Evolutionary conservation across 2,797 vertebrate genomes (phyloP).

Genomic region (Microhierax caerulescens): DNA sequence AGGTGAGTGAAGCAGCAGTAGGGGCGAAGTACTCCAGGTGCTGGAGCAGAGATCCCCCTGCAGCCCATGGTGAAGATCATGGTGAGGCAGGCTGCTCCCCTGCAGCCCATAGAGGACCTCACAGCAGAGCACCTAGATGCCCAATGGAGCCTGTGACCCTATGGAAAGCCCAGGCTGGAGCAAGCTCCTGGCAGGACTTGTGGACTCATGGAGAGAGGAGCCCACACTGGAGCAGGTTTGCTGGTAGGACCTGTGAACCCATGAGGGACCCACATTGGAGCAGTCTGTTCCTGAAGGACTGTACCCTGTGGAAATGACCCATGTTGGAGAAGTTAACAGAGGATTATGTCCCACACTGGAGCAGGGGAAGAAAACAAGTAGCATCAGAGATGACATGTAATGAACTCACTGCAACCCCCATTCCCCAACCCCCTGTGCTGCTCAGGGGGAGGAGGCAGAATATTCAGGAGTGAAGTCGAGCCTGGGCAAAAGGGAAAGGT

Average conservation of each 20-base stretch:
- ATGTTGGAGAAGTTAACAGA: too few species aligned
- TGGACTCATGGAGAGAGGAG: neutral
- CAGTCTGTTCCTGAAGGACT: neutral
- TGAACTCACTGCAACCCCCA: neutral
- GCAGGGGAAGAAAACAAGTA: neutral
- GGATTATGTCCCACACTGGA: neutral
- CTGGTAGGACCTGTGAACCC: neutral
- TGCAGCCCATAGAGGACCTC: too few species aligned
- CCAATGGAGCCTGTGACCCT: too few species aligned
- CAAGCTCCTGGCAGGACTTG: neutral
- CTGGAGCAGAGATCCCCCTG: neutral
- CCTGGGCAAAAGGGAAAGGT: accelerated
- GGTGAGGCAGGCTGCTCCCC: neutral
- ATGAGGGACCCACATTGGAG: neutral
- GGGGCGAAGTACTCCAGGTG: neutral
- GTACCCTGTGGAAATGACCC: too few species aligned
- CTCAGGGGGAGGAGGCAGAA: neutral
- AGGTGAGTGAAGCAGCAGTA: neutral
- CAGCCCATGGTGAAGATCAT: neutral
- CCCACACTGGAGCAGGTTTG: neutral
- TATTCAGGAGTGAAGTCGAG: neutral
- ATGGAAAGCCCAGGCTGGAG: neutral
- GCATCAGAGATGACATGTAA: neutral
- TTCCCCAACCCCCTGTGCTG: neutral
- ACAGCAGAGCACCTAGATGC: too few species aligned